phyloP scores from a whole-genome alignment of 2,797 vertebrate species.

The Gymnodraco acuticeps region DNA sequence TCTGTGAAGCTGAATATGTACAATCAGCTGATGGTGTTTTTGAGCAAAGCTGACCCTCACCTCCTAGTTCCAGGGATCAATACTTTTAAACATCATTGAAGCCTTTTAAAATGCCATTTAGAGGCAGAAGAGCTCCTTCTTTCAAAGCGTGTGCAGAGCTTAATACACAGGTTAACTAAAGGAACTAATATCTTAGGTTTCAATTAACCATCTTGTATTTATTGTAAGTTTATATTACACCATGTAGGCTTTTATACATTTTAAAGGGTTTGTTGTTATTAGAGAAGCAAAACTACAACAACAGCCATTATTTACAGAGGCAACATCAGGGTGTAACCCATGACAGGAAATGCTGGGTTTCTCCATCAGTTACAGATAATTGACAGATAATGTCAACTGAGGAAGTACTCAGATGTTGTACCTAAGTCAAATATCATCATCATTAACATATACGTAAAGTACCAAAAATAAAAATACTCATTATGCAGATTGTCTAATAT shows the following conservation, averaged over 20 bases:
- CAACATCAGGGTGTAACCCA: slow-evolving; percentile 29
- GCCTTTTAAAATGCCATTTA: not conserved
- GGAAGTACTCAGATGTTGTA: no score
- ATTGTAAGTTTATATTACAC: not conserved
- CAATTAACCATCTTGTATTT: not conserved
- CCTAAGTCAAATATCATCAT: no score
- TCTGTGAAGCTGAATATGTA: not conserved
- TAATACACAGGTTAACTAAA: not conserved
- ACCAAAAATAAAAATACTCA: no score
- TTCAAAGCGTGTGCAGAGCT: not conserved
- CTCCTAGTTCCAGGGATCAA: not conserved
- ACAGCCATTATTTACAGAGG: not conserved
- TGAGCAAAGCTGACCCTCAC: slow-evolving; percentile 7
- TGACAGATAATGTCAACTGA: slow-evolving; percentile 14
- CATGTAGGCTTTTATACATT: fast-evolving
- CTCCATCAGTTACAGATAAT: slow-evolving; percentile 8
- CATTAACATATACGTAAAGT: no score
- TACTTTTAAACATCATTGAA: not conserved
- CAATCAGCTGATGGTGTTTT: not conserved
- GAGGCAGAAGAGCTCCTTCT: not conserved
- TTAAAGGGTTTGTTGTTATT: not conserved
- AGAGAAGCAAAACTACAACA: not conserved
- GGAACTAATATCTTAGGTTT: not conserved
- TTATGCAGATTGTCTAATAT: no score
- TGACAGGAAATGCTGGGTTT: slow-evolving; percentile 44